phyloP scores from a whole-genome alignment of 2,113 vertebrate genomes.

The Nipponia nippon region DNA sequence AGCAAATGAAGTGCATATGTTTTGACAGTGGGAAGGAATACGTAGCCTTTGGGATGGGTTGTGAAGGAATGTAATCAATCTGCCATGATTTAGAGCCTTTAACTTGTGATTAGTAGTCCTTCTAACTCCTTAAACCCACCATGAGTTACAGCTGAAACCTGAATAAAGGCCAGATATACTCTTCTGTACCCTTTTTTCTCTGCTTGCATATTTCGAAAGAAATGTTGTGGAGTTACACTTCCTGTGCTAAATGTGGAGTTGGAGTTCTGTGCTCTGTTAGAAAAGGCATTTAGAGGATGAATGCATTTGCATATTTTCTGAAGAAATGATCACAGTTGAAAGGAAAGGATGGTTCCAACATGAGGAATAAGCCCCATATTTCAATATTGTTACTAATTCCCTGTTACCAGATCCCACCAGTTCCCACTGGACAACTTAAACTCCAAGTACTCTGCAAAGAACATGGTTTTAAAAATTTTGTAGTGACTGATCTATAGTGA shows the following conservation, averaged over 20 bases:
- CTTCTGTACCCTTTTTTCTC: conserved; percentile 17
- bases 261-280: conserved; percentile 31
- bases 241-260: conserved; percentile 52
- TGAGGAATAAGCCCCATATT: not conserved
- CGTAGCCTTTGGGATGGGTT: not conserved
- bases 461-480: not conserved
- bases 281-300: conserved; percentile 40
- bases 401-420: not conserved
- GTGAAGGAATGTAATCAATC: not conserved
- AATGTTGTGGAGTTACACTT: conserved; percentile 43
- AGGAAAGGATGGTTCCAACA: not conserved
- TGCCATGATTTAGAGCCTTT: not conserved
- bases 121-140: not conserved
- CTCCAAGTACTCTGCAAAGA: not conserved
- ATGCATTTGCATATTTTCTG: conserved; percentile 57
- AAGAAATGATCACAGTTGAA: conserved; percentile 24
- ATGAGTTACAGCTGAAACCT: not conserved
- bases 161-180: conserved; percentile 2
- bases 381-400: not conserved
- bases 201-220: conserved; percentile 7
- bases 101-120: not conserved
- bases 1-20: not conserved
- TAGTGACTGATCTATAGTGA: not conserved
- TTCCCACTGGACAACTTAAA: not conserved
- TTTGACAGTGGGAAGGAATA: not conserved